Evolutionary conservation across 2,113 vertebrate genomes (phyloP).

Genomic region (Lagopus muta): DNA sequence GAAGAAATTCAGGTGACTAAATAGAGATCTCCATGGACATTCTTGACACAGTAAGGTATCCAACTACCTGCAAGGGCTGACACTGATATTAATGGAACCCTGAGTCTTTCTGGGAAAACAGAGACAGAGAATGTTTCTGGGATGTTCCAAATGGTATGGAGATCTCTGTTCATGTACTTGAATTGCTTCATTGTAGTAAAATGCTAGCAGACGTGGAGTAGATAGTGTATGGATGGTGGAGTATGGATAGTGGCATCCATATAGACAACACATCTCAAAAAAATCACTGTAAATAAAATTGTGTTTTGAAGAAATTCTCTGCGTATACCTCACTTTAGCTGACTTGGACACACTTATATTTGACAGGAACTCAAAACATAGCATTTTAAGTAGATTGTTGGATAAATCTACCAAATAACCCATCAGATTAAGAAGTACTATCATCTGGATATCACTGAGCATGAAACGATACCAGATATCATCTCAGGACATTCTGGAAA

Average conservation of each 20-base stretch:
- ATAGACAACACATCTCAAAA: not conserved
- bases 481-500: not conserved
- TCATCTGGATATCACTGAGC: not conserved
- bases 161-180: not conserved
- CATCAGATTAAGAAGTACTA: not conserved
- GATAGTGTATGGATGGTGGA: not conserved
- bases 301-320: not conserved
- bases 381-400: not conserved
- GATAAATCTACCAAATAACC: not conserved
- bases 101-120: not conserved
- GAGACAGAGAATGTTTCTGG: not conserved
- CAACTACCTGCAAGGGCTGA: not conserved
- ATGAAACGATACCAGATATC: not conserved
- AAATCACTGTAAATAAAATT: not conserved
- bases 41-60: not conserved
- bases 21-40: not conserved
- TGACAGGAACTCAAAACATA: not conserved
- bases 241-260: not conserved
- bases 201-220: not conserved
- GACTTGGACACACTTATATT: not conserved
- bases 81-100: not conserved
- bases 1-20: not conserved
- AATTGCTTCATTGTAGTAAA: not conserved
- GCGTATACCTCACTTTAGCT: not conserved
- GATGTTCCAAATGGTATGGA: not conserved